phyloP scores from a whole-genome alignment of 2,113 vertebrate species.

The Pampusana beccarii region DNA sequence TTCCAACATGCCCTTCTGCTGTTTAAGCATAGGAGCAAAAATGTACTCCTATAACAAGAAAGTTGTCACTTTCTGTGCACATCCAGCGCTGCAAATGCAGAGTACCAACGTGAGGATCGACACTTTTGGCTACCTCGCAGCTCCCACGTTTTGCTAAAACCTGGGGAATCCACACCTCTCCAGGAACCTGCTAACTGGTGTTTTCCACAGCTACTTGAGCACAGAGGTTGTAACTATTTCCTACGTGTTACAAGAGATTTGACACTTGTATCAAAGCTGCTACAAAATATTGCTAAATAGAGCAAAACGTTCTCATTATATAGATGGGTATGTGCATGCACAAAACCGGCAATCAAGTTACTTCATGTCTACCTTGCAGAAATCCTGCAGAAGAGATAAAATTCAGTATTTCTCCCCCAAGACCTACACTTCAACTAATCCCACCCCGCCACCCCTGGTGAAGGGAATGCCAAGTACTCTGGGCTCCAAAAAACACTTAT shows the following conservation, averaged over 20 bases:
- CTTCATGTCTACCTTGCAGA: background rate
- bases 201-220: background rate
- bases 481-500: background rate
- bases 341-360: background rate
- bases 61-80: too few relatives aligned
- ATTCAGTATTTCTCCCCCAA: background rate
- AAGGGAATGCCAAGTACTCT: background rate
- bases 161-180: background rate
- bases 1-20: background rate
- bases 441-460: background rate
- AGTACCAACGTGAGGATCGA: accelerated
- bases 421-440: background rate
- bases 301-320: background rate
- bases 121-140: background rate
- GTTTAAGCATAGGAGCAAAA: background rate
- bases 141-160: background rate
- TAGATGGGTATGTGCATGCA: background rate
- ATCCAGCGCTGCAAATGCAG: background rate
- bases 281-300: background rate
- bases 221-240: background rate
- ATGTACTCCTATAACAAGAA: background rate
- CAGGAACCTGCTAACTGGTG: background rate
- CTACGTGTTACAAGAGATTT: background rate
- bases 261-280: background rate
- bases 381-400: background rate